These are phyloP conservation scores for Astreopora myriophthalma DNA, from an alignment of 64 coral and sea anemone genomes.

Conservation along the genomic window DNA sequence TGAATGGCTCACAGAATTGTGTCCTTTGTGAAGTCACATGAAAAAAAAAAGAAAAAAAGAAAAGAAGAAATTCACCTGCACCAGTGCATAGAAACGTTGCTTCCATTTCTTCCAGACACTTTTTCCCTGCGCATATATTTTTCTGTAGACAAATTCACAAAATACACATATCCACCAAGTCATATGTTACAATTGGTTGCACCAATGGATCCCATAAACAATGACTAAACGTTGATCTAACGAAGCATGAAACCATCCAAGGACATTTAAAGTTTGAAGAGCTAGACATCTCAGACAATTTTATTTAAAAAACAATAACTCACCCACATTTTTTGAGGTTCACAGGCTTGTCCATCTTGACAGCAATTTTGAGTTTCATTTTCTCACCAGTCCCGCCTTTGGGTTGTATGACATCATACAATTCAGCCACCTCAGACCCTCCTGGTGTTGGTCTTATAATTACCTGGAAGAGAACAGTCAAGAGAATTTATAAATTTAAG, in stretches of 20 bases:
- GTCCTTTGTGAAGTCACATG: too few species aligned
- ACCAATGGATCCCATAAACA: too few species aligned
- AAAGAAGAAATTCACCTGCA: too few species aligned
- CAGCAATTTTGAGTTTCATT: slow-evolving; percentile 85
- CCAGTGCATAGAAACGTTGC: slow-evolving; percentile 78
- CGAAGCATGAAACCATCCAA: too few species aligned
- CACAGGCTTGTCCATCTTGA: slow-evolving; percentile 98
- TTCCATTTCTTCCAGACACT: slow-evolving; percentile 97
- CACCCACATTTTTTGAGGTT: slow-evolving; percentile 98
- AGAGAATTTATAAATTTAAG: too few species aligned
- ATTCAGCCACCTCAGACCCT: slow-evolving; percentile 74
- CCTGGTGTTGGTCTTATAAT: slow-evolving; percentile 88
- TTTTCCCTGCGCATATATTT: slow-evolving; percentile 82
- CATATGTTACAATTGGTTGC: neutral
- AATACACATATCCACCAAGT: neutral
- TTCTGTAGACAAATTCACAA: slow-evolving; percentile 24
- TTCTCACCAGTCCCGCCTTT: slow-evolving; percentile 82
- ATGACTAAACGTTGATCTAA: too few species aligned
- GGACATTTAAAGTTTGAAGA: too few species aligned
- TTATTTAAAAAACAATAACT: neutral
- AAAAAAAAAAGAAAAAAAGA: too few species aligned
- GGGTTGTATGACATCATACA: slow-evolving; percentile 60
- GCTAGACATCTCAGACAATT: too few species aligned
- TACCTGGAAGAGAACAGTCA: slow-evolving; percentile 21
- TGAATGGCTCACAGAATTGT: too few species aligned